Conservation (phyloP, 2,113 vertebrate species). For the Tenebrosternarchus preto region DNA sequence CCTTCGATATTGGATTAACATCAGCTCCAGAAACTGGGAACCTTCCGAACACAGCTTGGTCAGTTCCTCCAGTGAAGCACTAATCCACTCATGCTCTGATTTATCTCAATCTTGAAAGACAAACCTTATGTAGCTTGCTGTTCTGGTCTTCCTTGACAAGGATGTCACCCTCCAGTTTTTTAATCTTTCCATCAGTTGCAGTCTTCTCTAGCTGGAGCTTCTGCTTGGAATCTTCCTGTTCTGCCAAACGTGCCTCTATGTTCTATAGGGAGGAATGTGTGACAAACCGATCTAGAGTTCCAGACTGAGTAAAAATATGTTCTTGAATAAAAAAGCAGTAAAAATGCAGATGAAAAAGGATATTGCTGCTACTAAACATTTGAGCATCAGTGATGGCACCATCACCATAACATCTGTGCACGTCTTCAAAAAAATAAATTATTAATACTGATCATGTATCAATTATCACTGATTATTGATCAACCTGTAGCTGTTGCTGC, state of each 20-base stretch:
- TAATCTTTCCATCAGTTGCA: slow-evolving; percentile 85
- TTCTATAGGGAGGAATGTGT: slow-evolving; percentile 68
- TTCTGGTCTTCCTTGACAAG: slow-evolving; percentile 91
- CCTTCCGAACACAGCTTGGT: too few relatives aligned
- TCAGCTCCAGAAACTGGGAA: too few relatives aligned
- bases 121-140: slow-evolving; percentile 87
- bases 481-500: slow-evolving; percentile 90
- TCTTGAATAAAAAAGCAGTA: too few relatives aligned
- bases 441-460: background rate
- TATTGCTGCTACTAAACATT: background rate
- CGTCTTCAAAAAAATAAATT: background rate
- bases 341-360: too few relatives aligned
- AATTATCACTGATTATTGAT: background rate
- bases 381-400: background rate
- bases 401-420: background rate
- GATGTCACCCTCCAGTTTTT: slow-evolving; percentile 92
- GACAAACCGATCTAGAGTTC: too few relatives aligned
- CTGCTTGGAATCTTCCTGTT: slow-evolving; percentile 86
- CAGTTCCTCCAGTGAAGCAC: too few relatives aligned
- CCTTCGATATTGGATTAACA: too few relatives aligned
- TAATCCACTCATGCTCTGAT: too few relatives aligned
- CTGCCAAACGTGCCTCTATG: slow-evolving; percentile 84
- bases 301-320: too few relatives aligned
- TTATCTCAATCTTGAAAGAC: background rate
- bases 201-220: slow-evolving; percentile 91